A percentile compares a stretch with the other conserved stretches of the same genome.
Conservation (phyloP, 2,888 invertebrate genomes). For the Hyles lineata region DNA sequence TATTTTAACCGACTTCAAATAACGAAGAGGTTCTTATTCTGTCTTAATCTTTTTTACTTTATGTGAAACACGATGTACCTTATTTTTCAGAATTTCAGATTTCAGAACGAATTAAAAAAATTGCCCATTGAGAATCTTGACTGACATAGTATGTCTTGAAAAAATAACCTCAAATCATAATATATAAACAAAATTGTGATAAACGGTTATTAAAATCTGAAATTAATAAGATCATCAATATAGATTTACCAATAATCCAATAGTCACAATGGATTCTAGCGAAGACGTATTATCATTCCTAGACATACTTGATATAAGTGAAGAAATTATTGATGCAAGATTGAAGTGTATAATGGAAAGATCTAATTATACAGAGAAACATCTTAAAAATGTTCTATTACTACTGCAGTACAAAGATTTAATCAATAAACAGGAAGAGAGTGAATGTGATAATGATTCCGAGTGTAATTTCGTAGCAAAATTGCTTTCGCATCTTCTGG, state of each 20-base stretch:
- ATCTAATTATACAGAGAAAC: conserved; percentile 54
- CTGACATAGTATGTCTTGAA: too few relatives aligned
- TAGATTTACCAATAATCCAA: neutral
- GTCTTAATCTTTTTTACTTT: too few relatives aligned
- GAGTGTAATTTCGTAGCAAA: conserved; percentile 68
- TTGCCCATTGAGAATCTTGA: too few relatives aligned
- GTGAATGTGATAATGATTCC: conserved; percentile 69
- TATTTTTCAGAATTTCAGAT: too few relatives aligned
- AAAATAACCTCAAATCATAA: too few relatives aligned
- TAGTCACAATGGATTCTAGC: conserved; percentile 46
- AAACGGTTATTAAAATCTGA: too few relatives aligned
- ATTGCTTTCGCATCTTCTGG: conserved; percentile 53
- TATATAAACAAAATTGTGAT: too few relatives aligned
- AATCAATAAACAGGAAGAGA: conserved; percentile 68
- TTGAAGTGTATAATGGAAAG: conserved; percentile 65
- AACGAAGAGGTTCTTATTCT: neutral
- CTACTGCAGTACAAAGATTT: conserved; percentile 75
- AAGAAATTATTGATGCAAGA: conserved; percentile 68
- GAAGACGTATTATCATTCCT: conserved; percentile 64
- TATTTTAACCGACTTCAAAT: too few relatives aligned
- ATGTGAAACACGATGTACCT: too few relatives aligned
- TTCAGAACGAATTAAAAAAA: too few relatives aligned
- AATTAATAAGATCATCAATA: neutral
- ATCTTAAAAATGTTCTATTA: conserved; percentile 62
- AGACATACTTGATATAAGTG: conserved; percentile 75